These are phyloP conservation scores for Colistium nudipinnis DNA, from an alignment of 2,113 vertebrate genomes.

Conservation along the genomic window DNA sequence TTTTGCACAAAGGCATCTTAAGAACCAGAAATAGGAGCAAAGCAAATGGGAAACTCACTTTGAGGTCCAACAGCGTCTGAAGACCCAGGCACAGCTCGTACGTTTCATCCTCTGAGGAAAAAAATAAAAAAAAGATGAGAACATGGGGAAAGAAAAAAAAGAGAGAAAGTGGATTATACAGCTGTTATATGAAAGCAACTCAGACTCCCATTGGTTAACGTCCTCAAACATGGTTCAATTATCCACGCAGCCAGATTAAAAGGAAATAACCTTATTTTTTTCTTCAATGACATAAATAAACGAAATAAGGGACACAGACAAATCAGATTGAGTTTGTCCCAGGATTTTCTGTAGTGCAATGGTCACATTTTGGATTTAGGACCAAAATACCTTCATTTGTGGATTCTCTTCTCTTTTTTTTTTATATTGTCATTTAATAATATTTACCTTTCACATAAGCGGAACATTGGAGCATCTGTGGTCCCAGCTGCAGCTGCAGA, in stretches of 20 bases:
- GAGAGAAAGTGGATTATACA: conserved; percentile 1
- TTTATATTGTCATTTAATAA: background rate
- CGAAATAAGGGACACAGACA: background rate
- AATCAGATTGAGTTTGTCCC: background rate
- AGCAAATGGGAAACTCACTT: conserved; percentile 82
- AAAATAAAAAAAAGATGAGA: conserved; percentile 20
- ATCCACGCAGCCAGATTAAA: background rate
- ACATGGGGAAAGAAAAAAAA: background rate
- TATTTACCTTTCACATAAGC: conserved; percentile 87
- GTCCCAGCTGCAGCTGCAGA: conserved; percentile 87
- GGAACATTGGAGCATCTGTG: conserved; percentile 84
- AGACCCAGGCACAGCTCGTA: conserved; percentile 90
- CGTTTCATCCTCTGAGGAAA: conserved; percentile 84
- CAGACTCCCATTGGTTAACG: conserved; percentile 18
- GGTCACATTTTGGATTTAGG: too few species aligned
- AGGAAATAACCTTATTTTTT: background rate
- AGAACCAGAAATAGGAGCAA: conserved; percentile 25
- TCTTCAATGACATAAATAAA: too few species aligned
- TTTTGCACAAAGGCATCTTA: background rate
- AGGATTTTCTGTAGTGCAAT: too few species aligned
- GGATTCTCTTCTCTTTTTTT: too few species aligned
- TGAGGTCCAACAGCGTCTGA: conserved; percentile 89
- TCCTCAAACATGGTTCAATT: conserved; percentile 23
- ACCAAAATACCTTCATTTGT: too few species aligned
- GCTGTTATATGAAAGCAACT: background rate